Evolutionary conservation across 2,888 invertebrate species (phyloP), one percentile per base, ranked within the genome.

Genomic region (Tachina lurida): DNA sequence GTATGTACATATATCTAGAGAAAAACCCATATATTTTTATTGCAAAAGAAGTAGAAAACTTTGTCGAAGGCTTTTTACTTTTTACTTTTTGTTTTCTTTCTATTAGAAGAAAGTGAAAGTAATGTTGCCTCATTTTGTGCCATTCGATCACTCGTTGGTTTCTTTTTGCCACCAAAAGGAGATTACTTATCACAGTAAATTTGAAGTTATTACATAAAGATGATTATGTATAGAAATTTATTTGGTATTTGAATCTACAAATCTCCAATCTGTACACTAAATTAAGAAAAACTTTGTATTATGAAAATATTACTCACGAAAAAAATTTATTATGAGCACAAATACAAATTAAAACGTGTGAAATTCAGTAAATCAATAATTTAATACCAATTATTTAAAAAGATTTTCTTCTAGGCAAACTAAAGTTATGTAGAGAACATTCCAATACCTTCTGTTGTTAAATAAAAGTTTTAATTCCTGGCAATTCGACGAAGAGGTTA

Each of bases 181-280:
- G 84, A 84, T 84, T 84, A 84, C 76, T 76, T 80, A 73, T 80
- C 71, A 84, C 80, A 84, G 76, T 84, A 80, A 84, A 84, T 84
- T 84, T 84, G 73, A 84, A 84, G 73, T 84, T 84, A 84, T 80
- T 84, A 80, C 76, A 73, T 73, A 58, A n/a, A 67, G 75, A 75
- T 79, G 74, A 74, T 78, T 74, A 63, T 79, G n/a, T 60, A 60
- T 10, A 39, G 43, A 74, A 84, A 74, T 79, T 78, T 84, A 84
- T 78, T 67, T 68, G 31, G 56, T 68, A 52, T 73, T 84, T 68
- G 65, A 45, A 62, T 52, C 41, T 22, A 49, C 17, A 10, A n/a
- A n/a, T n/a, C n/a, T n/a, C n/a, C n/a, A n/a, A n/a, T 65, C n/a
- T 39, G 10, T 39, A 10, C 39, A 31, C 10, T 39, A 39, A 60